These are phyloP conservation scores for Capitella teleta DNA, from an alignment of 1,140 invertebrate species.

Conservation along the genomic window DNA sequence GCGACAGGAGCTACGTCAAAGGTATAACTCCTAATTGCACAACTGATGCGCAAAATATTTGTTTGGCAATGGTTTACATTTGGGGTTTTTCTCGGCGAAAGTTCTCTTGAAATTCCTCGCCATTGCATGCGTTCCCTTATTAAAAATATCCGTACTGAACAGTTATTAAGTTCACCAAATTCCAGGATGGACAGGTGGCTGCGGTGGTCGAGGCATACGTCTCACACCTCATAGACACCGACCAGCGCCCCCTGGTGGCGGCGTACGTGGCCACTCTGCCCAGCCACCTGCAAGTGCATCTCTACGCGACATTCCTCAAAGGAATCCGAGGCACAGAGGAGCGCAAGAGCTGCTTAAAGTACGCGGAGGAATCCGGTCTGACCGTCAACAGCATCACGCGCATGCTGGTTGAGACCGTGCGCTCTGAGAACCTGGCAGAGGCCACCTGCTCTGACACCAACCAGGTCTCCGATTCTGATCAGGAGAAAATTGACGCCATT, in stretches of 20 bases:
- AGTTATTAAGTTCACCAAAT: no score
- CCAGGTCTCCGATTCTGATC: slow-evolving; percentile 54
- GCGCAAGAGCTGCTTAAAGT: slow-evolving; percentile 47
- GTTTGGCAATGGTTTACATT: no score
- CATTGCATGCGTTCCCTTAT: no score
- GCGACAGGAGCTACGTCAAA: slow-evolving; percentile 52
- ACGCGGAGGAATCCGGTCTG: slow-evolving; percentile 62
- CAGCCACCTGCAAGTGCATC: slow-evolving; percentile 54
- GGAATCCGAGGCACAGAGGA: slow-evolving; percentile 54
- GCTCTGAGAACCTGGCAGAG: no score
- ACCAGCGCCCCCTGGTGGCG: slow-evolving; percentile 67
- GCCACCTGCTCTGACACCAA: no score
- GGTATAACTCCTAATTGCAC: slow-evolving; percentile 15
- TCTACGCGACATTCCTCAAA: slow-evolving; percentile 70
- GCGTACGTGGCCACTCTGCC: slow-evolving; percentile 71
- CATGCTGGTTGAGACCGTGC: slow-evolving; percentile 66
- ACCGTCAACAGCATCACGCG: slow-evolving; percentile 73
- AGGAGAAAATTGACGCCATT: slow-evolving; percentile 66
- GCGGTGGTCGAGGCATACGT: slow-evolving; percentile 62
- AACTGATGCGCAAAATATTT: no score
- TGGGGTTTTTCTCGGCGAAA: no score
- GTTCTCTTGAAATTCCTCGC: no score
- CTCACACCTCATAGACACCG: slow-evolving; percentile 56
- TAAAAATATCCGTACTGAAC: no score
- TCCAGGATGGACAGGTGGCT: slow-evolving; percentile 57